phyloP scores from a whole-genome alignment of 2,113 vertebrate genomes.

The Crotalus tigris region DNA sequence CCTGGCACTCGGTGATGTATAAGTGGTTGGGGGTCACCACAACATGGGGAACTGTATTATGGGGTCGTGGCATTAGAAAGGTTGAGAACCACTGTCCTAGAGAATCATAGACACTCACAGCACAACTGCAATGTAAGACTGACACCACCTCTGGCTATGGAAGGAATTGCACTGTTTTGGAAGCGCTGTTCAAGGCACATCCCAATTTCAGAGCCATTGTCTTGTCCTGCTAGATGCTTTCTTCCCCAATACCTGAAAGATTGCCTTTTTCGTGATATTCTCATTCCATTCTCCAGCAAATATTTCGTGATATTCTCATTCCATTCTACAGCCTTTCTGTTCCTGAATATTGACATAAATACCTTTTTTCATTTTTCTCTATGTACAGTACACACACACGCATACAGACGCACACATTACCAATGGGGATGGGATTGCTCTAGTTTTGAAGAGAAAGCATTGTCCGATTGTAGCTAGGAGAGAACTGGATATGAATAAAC shows the following conservation, averaged over 20 bases:
- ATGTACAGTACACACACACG: background rate
- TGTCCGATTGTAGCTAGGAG: background rate
- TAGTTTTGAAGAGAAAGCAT: background rate
- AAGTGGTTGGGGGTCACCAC: no score
- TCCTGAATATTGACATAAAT: background rate
- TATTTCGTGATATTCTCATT: background rate
- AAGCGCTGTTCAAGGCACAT: background rate
- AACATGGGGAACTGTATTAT: no score
- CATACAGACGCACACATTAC: background rate
- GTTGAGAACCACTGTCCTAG: background rate
- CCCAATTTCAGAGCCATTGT: background rate
- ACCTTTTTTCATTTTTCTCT: background rate
- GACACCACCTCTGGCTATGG: background rate
- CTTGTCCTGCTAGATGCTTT: background rate
- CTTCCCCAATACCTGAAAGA: background rate
- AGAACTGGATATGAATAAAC: background rate
- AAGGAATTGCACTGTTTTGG: background rate
- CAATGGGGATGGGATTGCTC: background rate
- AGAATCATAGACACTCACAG: background rate
- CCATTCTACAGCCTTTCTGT: background rate
- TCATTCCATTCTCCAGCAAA: background rate
- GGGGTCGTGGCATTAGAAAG: no score
- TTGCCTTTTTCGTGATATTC: background rate
- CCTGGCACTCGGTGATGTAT: no score
- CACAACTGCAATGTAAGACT: background rate